Evolutionary conservation across 2,888 invertebrate species (phyloP).

Genomic region (Epirrhoe alternata): DNA sequence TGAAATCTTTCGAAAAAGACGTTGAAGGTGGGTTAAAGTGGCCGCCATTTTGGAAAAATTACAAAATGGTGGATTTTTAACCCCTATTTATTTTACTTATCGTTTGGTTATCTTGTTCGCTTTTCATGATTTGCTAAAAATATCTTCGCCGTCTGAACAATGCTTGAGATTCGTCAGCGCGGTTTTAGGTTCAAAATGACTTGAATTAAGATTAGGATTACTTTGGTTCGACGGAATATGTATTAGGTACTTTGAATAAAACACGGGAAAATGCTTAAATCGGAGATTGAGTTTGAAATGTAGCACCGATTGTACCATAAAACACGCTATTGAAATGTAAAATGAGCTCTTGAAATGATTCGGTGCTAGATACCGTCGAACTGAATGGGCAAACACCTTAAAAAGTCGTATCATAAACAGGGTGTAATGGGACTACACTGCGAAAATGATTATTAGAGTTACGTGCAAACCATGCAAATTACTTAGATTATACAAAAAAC

Average conservation of each 20-base stretch:
- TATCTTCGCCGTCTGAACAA: not conserved
- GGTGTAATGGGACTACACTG: too few relatives aligned
- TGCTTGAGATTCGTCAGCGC: conserved; percentile 25
- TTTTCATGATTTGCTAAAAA: not conserved
- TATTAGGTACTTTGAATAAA: conserved; percentile 36
- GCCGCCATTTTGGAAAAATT: not conserved
- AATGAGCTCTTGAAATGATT: not conserved
- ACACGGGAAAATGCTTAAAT: conserved; percentile 31
- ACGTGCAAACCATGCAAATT: too few relatives aligned
- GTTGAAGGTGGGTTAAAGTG: not conserved
- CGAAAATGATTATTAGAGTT: too few relatives aligned
- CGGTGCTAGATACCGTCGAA: not conserved
- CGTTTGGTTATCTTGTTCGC: not conserved
- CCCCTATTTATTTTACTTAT: too few relatives aligned
- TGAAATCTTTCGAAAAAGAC: not conserved
- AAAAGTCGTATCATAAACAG: too few relatives aligned
- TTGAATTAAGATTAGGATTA: conserved; percentile 38
- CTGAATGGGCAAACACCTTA: not conserved
- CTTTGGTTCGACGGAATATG: conserved; percentile 30
- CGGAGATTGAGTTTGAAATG: conserved; percentile 25
- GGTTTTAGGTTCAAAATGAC: conserved; percentile 32
- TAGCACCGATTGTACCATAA: conserved; percentile 2
- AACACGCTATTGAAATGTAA: not conserved
- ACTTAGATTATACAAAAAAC: too few relatives aligned
- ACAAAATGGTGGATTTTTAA: not conserved